phyloP scores from a whole-genome alignment of 2,888 invertebrate species.

The Dicroscelio sp. region DNA sequence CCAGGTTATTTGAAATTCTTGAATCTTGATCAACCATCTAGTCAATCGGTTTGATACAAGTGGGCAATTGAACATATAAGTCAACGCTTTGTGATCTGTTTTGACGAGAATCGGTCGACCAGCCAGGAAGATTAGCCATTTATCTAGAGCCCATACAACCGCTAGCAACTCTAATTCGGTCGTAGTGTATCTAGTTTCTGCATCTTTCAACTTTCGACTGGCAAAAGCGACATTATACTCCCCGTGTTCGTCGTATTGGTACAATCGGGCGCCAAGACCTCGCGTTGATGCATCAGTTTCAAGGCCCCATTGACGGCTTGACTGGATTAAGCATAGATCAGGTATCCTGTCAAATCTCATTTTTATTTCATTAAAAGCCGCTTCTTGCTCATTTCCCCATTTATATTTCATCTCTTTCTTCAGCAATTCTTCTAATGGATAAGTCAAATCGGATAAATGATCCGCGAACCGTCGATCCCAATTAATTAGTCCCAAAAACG shows the following conservation, averaged over 20 bases:
- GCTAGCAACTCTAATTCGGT: constrained; percentile 11
- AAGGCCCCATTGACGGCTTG: neutral
- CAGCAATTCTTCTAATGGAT: neutral
- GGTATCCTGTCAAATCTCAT: neutral
- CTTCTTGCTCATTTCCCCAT: neutral
- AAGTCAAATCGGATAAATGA: neutral
- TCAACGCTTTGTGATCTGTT: constrained; percentile 19
- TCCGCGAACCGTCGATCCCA: neutral
- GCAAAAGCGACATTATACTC: constrained; percentile 22
- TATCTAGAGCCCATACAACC: constrained; percentile 5
- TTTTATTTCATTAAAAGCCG: too few relatives aligned
- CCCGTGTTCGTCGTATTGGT: neutral
- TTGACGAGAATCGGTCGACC: neutral
- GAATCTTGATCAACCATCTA: too few relatives aligned
- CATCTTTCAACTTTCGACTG: neutral
- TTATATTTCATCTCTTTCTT: neutral
- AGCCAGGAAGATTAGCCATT: neutral
- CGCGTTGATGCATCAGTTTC: too few relatives aligned
- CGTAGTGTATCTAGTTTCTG: constrained; percentile 11
- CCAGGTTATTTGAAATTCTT: too few relatives aligned
- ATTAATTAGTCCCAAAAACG: neutral
- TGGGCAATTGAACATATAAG: constrained; percentile 8
- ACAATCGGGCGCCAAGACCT: neutral
- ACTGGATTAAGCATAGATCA: neutral
- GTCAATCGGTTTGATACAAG: too few relatives aligned